Percentiles rank a stretch among this genome's conserved stretches.
phyloP scores from a whole-genome alignment of 2,888 invertebrate genomes.

The Eupithecia subumbrata region DNA sequence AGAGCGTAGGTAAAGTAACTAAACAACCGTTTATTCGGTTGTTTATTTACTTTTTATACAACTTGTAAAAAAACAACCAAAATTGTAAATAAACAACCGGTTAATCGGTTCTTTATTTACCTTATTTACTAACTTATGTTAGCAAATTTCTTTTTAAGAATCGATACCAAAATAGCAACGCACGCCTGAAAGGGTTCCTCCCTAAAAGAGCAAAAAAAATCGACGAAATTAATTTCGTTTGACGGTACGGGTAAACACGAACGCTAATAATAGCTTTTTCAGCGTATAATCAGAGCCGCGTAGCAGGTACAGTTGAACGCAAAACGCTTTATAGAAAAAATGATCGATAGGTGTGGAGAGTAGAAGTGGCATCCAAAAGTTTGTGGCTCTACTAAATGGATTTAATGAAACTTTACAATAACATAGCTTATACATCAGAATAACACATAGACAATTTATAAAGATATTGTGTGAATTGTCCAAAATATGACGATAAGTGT shows the following conservation, averaged over 20 bases:
- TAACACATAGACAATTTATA: too few species aligned
- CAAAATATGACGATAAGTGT: too few species aligned
- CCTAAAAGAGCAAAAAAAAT: slow-evolving; percentile 40
- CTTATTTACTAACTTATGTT: not conserved
- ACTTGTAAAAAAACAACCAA: too few species aligned
- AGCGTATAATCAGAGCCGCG: slow-evolving; percentile 61
- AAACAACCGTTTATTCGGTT: not conserved
- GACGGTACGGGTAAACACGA: slow-evolving; percentile 51
- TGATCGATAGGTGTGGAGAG: not conserved
- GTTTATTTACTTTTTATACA: too few species aligned
- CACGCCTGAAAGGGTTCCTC: slow-evolving; percentile 7
- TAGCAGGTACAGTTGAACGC: slow-evolving; percentile 46
- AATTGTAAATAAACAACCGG: not conserved
- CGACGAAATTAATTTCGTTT: slow-evolving; percentile 50
- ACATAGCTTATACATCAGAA: too few species aligned
- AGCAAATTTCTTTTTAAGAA: not conserved
- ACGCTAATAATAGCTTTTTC: slow-evolving; percentile 65
- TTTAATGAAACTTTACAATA: too few species aligned
- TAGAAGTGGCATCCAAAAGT: too few species aligned
- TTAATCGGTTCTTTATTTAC: too few species aligned
- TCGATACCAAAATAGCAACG: slow-evolving; percentile 17
- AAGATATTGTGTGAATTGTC: too few species aligned
- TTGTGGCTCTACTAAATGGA: too few species aligned
- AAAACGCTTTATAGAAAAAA: slow-evolving; percentile 5
- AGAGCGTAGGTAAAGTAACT: not conserved